phyloP scores from a whole-genome alignment of 2,797 vertebrate genomes.

The Fratercula arctica region DNA sequence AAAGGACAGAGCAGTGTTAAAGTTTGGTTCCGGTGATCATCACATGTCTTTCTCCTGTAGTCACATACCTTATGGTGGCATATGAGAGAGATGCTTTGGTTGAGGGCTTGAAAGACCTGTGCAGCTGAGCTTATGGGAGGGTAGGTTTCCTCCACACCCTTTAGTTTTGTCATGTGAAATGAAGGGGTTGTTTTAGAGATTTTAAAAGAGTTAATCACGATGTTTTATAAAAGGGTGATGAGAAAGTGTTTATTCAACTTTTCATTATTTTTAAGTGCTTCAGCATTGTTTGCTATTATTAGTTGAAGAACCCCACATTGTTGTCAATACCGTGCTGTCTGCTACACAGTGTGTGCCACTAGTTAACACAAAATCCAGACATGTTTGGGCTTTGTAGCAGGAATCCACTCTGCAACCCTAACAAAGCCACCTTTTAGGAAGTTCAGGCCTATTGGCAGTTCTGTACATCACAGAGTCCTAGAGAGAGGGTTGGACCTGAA shows the following conservation, averaged over 20 bases:
- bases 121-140: neutral
- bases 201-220: neutral
- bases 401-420: neutral
- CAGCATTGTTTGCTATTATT: neutral
- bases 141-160: neutral
- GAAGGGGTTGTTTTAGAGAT: neutral
- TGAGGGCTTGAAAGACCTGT: neutral
- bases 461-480: neutral
- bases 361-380: neutral
- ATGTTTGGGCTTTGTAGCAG: neutral
- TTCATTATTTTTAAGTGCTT: constrained; percentile 8
- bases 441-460: neutral
- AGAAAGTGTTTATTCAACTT: neutral
- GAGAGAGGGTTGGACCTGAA: neutral
- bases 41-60: neutral
- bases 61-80: neutral
- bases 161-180: neutral
- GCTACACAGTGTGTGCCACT: neutral
- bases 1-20: neutral
- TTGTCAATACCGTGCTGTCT: neutral
- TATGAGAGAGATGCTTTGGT: neutral
- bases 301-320: neutral
- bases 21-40: neutral
- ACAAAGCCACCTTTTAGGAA: neutral
- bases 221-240: neutral